Conservation (phyloP, 2,113 vertebrate genomes). For the Ellobius talpinus region DNA sequence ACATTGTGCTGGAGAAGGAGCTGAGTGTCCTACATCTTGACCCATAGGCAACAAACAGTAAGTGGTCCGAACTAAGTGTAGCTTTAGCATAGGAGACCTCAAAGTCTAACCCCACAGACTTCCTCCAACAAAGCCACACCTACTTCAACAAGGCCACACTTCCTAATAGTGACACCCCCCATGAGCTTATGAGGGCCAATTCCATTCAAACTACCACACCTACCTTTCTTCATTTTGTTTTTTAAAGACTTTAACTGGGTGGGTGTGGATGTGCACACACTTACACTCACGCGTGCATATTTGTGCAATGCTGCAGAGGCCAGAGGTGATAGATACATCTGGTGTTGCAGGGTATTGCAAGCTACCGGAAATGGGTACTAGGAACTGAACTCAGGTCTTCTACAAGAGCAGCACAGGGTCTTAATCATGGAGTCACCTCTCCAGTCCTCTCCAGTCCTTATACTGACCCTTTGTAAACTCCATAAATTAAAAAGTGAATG, state of each 20-base stretch:
- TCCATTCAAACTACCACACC: neutral
- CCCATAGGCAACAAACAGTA: neutral
- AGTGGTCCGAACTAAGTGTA: neutral
- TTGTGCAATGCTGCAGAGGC: neutral
- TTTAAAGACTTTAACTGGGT: neutral
- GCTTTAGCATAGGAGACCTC: neutral
- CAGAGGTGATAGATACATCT: neutral
- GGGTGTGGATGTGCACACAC: too few relatives aligned
- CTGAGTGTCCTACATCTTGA: neutral
- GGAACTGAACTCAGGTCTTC: neutral
- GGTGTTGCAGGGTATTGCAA: neutral
- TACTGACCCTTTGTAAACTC: constrained; percentile 7
- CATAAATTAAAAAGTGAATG: constrained; percentile 26
- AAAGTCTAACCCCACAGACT: neutral
- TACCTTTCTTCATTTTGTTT: neutral
- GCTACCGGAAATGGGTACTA: neutral
- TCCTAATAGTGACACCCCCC: neutral
- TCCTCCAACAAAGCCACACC: neutral
- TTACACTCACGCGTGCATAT: neutral
- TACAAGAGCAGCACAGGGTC: neutral
- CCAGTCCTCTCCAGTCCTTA: neutral
- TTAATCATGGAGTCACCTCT: neutral
- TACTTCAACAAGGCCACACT: neutral
- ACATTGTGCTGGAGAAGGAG: neutral
- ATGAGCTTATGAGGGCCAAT: neutral